phyloP scores from a whole-genome alignment of 2,888 invertebrate species.

The Cantharis rufa region DNA sequence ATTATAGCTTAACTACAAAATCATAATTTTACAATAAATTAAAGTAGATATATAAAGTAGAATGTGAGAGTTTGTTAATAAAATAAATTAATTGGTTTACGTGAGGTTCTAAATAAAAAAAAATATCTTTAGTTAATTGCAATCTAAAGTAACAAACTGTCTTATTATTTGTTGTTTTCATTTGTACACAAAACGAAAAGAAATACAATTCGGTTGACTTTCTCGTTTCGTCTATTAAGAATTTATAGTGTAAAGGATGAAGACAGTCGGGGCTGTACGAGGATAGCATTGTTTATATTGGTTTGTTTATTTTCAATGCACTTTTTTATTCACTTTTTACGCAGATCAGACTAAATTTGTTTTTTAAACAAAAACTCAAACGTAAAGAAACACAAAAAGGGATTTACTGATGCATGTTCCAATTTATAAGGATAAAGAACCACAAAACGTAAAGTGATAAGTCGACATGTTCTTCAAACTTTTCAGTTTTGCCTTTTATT shows the following conservation, averaged over 20 bases:
- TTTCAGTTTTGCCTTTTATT: neutral
- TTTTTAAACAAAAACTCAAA: neutral
- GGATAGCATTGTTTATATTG: neutral
- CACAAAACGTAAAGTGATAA: neutral
- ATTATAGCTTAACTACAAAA: neutral
- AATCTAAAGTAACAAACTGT: neutral
- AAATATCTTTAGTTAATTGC: neutral
- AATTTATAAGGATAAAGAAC: neutral
- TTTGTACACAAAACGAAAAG: neutral
- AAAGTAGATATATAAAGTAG: no score
- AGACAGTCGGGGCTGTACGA: neutral
- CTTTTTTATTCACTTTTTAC: neutral
- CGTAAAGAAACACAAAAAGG: neutral
- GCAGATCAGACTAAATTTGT: neutral
- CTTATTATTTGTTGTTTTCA: no score
- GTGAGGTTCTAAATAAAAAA: neutral
- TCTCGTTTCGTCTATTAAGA: neutral
- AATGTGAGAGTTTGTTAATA: neutral
- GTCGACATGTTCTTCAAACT: neutral
- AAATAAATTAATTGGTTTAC: neutral
- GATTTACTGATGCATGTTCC: neutral
- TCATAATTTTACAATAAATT: neutral
- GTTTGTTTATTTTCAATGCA: neutral
- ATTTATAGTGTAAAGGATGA: neutral
- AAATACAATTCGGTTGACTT: neutral